These are phyloP conservation scores for Leptogaster cylindrica DNA, from an alignment of 2,888 invertebrate species.

Conservation along the genomic window DNA sequence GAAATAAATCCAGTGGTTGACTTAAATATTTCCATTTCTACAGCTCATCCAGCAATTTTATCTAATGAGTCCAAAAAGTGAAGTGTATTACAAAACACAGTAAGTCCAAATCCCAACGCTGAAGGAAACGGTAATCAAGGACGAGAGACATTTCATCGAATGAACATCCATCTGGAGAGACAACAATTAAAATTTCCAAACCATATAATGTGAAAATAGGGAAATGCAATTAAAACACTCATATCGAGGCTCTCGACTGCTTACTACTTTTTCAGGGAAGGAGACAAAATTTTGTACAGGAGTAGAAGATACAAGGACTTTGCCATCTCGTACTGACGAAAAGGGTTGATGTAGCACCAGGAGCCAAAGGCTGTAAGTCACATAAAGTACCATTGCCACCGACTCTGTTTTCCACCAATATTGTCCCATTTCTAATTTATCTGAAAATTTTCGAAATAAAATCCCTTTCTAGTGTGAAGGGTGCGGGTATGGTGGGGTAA, in stretches of 20 bases:
- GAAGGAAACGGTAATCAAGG: not conserved
- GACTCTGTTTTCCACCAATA: slow-evolving; percentile 28
- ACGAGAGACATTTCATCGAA: slow-evolving; percentile 31
- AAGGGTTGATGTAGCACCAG: slow-evolving; percentile 30
- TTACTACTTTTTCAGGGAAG: slow-evolving; percentile 30
- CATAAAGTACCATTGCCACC: slow-evolving; percentile 31
- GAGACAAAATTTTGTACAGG: not conserved
- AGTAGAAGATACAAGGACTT: not conserved
- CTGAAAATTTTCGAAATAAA: slow-evolving; percentile 39
- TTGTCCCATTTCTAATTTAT: slow-evolving; percentile 41
- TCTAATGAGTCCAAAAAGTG: slow-evolving; percentile 23
- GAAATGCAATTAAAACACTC: slow-evolving; percentile 41
- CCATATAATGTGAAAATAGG: slow-evolving; percentile 42
- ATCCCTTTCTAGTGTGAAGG: slow-evolving; percentile 11
- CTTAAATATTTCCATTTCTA: slow-evolving; percentile 17
- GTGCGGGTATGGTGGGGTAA: not conserved
- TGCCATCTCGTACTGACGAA: slow-evolving; percentile 23
- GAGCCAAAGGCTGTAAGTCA: slow-evolving; percentile 35
- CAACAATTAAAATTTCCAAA: slow-evolving; percentile 44
- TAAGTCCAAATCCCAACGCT: not conserved
- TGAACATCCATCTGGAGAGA: slow-evolving; percentile 37
- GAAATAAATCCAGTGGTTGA: too few relatives aligned
- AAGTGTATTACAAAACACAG: not conserved
- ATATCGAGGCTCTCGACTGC: slow-evolving; percentile 30
- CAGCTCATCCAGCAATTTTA: slow-evolving; percentile 24